Percentiles rank a stretch among this genome's conserved stretches.
Conservation (phyloP, 2,888 invertebrate genomes). For the Gastracanthus pulcherrimus region DNA sequence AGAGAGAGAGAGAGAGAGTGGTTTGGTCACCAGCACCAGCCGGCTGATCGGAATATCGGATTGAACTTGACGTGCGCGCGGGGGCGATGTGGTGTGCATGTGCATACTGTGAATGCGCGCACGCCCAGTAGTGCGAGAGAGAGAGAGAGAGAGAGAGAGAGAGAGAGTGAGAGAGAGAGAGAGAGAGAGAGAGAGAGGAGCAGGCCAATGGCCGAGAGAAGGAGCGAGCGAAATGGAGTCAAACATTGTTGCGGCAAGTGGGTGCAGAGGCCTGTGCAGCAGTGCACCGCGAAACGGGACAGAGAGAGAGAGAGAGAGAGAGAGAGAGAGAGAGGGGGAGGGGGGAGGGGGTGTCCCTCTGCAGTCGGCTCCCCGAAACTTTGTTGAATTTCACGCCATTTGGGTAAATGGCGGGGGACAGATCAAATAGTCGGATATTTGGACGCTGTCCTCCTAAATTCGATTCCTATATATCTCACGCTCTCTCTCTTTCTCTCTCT, state of each 20-base stretch:
- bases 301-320: not conserved
- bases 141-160: not conserved
- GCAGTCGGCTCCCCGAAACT: slow-evolving; percentile 59
- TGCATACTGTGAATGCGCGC: slow-evolving; percentile 13
- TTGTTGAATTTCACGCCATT: slow-evolving; percentile 75
- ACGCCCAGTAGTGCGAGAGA: not conserved
- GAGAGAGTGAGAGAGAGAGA: slow-evolving; percentile 35
- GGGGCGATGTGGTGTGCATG: not conserved
- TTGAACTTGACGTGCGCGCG: not conserved
- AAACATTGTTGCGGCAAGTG: slow-evolving; percentile 61
- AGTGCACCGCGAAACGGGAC: not conserved
- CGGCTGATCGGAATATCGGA: slow-evolving; percentile 37
- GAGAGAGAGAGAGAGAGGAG: not conserved
- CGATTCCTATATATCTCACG: slow-evolving; percentile 50
- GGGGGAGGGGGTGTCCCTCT: not conserved
- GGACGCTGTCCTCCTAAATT: slow-evolving; percentile 54
- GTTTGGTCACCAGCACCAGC: not conserved
- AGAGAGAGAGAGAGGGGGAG: not conserved
- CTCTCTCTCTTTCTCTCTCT: slow-evolving; percentile 21
- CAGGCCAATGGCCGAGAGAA: not conserved
- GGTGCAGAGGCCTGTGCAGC: not conserved
- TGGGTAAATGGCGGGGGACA: slow-evolving; percentile 69
- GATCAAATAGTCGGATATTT: slow-evolving; percentile 73
- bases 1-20: not conserved
- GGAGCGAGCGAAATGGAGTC: slow-evolving; percentile 56